phyloP scores from a whole-genome alignment of 2,888 invertebrate genomes.

The Philhelius pedissequus region DNA sequence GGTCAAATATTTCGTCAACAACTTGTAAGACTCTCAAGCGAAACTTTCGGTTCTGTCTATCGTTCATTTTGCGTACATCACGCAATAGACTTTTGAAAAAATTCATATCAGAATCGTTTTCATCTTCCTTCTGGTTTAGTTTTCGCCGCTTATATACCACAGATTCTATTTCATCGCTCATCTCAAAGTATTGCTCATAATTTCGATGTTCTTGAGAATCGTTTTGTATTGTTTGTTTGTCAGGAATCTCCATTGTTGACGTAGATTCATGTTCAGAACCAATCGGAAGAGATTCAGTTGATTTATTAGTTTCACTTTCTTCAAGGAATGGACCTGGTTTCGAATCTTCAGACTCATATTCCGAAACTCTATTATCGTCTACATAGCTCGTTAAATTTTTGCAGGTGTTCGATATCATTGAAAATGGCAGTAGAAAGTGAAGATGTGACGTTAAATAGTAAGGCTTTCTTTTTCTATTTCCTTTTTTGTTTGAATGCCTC shows the following conservation, averaged over 20 bases:
- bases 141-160: neutral
- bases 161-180: neutral
- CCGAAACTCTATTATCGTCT: neutral
- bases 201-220: neutral
- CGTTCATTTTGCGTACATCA: conserved; percentile 26
- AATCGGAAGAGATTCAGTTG: neutral
- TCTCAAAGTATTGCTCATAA: neutral
- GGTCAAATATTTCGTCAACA: conserved; percentile 19
- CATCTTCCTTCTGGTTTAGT: neutral
- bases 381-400: neutral
- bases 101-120: neutral
- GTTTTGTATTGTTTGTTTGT: neutral
- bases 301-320: neutral
- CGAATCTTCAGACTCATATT: neutral
- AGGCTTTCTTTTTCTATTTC: neutral
- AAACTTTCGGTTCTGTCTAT: conserved; percentile 32
- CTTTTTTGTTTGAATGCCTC: neutral
- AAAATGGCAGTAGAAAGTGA: neutral
- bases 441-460: conserved; percentile 19
- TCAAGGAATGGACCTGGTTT: conserved; percentile 36
- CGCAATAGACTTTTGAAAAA: conserved; percentile 36
- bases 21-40: conserved; percentile 17
- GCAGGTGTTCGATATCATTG: neutral
- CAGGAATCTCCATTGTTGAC: neutral
- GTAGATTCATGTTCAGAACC: neutral